These are phyloP conservation scores for Desmodus rotundus DNA, from an alignment of 2,113 vertebrate species.

Conservation along the genomic window DNA sequence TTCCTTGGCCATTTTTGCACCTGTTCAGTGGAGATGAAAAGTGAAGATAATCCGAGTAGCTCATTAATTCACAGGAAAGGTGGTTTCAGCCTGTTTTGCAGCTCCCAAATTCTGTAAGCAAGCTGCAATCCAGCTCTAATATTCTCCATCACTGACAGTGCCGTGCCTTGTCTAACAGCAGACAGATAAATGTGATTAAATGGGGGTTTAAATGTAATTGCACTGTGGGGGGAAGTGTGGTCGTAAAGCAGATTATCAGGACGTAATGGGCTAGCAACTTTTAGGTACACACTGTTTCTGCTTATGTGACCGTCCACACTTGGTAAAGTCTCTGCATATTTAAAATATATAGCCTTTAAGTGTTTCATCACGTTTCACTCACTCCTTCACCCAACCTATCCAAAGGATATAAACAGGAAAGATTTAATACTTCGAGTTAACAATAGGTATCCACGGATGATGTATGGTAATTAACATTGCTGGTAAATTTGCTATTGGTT, in stretches of 20 bases:
- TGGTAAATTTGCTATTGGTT: constrained; percentile 3
- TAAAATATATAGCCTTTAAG: constrained; percentile 16
- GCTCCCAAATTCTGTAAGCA: background rate
- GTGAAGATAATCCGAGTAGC: background rate
- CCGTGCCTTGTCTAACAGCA: constrained; percentile 72
- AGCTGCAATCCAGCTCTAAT: background rate
- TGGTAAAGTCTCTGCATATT: background rate
- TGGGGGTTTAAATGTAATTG: constrained; percentile 65
- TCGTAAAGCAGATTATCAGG: constrained; percentile 64
- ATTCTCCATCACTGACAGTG: constrained; percentile 14
- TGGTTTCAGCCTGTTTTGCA: background rate
- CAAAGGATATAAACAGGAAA: constrained; percentile 24
- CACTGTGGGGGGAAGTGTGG: constrained; percentile 35
- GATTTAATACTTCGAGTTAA: constrained; percentile 5
- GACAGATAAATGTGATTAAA: constrained; percentile 73
- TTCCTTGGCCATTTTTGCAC: background rate
- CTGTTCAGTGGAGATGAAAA: background rate
- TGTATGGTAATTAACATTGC: constrained; percentile 48
- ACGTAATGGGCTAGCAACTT: constrained; percentile 42
- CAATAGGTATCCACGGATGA: background rate
- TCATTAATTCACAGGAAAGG: constrained; percentile 21
- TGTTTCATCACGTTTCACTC: background rate
- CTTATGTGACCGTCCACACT: background rate
- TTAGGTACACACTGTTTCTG: constrained; percentile 22
- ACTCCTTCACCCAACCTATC: background rate